Base-by-base conservation (phyloP, 2,113 vertebrate species). In the Chaenocephalus aceratus region DNA sequence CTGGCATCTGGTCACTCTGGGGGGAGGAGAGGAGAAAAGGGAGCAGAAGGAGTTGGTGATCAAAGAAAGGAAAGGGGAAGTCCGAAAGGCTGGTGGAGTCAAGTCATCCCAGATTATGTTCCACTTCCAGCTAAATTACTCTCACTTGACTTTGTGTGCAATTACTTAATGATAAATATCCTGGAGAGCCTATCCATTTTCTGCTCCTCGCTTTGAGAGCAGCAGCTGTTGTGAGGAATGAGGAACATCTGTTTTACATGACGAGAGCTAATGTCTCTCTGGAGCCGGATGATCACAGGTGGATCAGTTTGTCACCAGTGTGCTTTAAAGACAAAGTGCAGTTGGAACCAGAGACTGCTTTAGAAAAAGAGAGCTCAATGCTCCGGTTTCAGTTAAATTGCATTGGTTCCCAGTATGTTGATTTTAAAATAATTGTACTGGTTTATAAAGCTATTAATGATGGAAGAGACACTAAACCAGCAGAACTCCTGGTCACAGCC, bases 1-100 rank as follows among this genome's bases (percentile, higher is more conserved):
- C 70, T 18, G 34, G 80, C 86, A 92, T 91, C 87, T 92, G 93
- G 88, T 88, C 88, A 88, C 78, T 91, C 41, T 45, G 72, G 21
- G 36, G 56, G 26, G 58, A 49, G 59, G 18, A 10, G 8, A 10
- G 62, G 10, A 4, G 26, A 36, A 0, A 0, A 23, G n/a, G 46
- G 58, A 45, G 58, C 10, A 71, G 66, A 49, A 68, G 14, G 68
- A 66, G 56, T 46, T 14, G 36, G 57, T n/a, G 70, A 72, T 74
- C 60, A 53, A 46, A 6, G 52, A 46, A 41, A 71, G 36, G 13
- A 46, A 21, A 58, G 21, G 52, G 60, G 26, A 75, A 34, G 53
- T 65, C 57, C 23, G 11, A 51, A 15, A 15, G 8, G 67, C 21
- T 11, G 62, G n/a, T n/a, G 12, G 61, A 30, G 51, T 64, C 63